Base-by-base conservation (phyloP, 2,113 vertebrate species). In the Maccullochella peelii region DNA sequence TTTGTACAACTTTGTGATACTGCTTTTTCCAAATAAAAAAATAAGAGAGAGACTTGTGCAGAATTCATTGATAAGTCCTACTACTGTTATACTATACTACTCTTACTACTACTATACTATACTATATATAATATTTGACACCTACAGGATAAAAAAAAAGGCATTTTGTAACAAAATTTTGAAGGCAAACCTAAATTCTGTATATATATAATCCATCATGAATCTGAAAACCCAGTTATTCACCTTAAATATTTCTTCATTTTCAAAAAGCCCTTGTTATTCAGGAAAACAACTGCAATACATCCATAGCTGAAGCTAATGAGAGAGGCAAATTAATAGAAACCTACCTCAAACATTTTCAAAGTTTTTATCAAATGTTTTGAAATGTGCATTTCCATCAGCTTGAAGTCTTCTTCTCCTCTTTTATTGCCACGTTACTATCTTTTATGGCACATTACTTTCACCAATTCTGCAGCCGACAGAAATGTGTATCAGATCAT, bases 381-480 rank as follows among this genome's bases (percentile, higher is more conserved):
- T 75, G n/a, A 66, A 73, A 61, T 36, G 15, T n/a, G 8, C 4
- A 21, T 65, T 83, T 63, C 42, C 18, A 50, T 57, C 55, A 70
- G 1, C 8, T 44, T 55, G 8, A 52, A 23, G 47, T 52, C 30
- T 36, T 50, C 25, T 40, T 65, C n/a, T 20, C 8, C 21, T 38
- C 47, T 10, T 15, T 16, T 70, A n/a, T 33, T 54, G 10, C 20
- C 21, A 52, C 30, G 63, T 44, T 55, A 12, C 65, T 14, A 16
- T 33, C 40, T 54, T 44, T 75, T 50, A 27, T 6, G 0, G 4
- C 55, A 14, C 10, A 58, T 38, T 36, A 33, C 20, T 18, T 20
- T 33, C 8, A 21, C 8, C 59, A 20, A 1, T 61, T 40, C 61
- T 63, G 33, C 38, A 42, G 30, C 25, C 1, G 16, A 36, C 44